Evolutionary conservation across 2,797 vertebrate species (phyloP).

Genomic region (Chaetodon trifasciatus): DNA sequence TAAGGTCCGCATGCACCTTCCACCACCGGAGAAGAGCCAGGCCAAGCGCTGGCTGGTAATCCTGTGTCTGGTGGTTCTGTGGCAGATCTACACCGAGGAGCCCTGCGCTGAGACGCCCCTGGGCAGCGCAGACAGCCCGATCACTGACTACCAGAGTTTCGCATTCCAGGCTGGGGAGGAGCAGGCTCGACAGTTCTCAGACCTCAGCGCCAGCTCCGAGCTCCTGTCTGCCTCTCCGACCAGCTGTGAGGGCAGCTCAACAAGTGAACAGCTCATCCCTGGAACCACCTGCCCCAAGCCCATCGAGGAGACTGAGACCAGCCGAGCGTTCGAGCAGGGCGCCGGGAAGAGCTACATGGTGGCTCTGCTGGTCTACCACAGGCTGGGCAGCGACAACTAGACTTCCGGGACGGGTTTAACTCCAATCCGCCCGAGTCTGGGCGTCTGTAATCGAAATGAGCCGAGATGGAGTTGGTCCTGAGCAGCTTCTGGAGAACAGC

Average conservation of each 20-base stretch:
- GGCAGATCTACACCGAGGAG: conserved; percentile 88
- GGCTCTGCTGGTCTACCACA: conserved; percentile 85
- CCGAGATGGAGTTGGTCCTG: conserved; percentile 26
- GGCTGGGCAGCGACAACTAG: conserved; percentile 81
- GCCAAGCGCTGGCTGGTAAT: conserved; percentile 85
- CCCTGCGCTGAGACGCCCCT: conserved; percentile 61
- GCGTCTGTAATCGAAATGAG: not conserved
- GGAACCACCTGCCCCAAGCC: conserved; percentile 51
- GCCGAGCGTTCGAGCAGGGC: conserved; percentile 68
- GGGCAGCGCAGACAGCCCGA: conserved; percentile 33
- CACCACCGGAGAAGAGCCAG: conserved; percentile 82
- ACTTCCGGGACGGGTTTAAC: not conserved
- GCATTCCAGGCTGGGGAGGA: conserved; percentile 76
- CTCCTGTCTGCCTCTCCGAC: not conserved
- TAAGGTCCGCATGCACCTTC: conserved; percentile 86
- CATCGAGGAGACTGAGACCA: conserved; percentile 35
- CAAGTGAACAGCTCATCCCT: conserved; percentile 31
- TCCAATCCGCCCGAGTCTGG: not conserved
- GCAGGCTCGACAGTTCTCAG: conserved; percentile 57
- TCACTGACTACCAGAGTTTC: conserved; percentile 68
- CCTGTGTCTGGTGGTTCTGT: conserved; percentile 84
- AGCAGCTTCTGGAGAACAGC: not conserved
- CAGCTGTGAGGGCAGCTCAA: not conserved
- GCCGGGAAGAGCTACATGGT: conserved; percentile 82
- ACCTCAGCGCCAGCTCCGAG: conserved; percentile 5